Base-by-base conservation (phyloP, 1,140 invertebrate genomes). In the Andricus grossulariae region DNA sequence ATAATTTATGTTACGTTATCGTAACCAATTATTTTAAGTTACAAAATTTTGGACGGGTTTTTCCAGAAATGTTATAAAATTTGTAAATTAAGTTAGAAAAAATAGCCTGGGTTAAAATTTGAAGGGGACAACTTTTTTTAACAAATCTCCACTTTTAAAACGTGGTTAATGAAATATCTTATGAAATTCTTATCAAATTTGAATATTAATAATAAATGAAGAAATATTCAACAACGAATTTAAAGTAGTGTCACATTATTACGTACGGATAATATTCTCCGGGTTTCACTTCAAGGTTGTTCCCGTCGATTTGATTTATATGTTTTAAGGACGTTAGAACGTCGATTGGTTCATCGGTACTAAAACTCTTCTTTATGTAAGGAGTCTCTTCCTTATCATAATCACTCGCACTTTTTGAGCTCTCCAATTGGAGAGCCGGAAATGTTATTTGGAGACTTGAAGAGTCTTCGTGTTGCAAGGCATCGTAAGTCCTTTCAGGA, bases 201-300 rank as follows among this genome's bases (percentile, higher is more conserved):
- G 4, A 32, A 3, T 3, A 32, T 32, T 0, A 32, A 32, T 32
- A 32, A 32, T 32, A 32, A 32, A 32, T 32, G n/a, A n/a, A n/a
- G n/a, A 32, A 32, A 32, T 32, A 32, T 32, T 32, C 25, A 32
- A 32, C 25, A 32, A 32, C 3, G 25, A 32, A 32, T 32, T 32
- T 32, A 32, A 32, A 32, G 25, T 32, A 32, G 4, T 3, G 25
- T 32, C 25, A 32, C 25, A 32, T 32, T 50, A 71, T 49, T 45
- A 77, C 82, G 82, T 81, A 91, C 90, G 84, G 83, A 74, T 86
- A 90, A 78, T 91, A 91, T 60, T 91, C 87, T 6, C 85, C 88
- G 0, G 89, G 80, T 71, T 87, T 91, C 0, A 88, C 86, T 82
- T 91, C 90, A 72, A 91, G 91, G 71, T 91, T 90, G 52, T 91